Evolutionary conservation across 2,888 invertebrate species (phyloP), one percentile per base, ranked within the genome.

Genomic region (Copidosoma aretas): DNA sequence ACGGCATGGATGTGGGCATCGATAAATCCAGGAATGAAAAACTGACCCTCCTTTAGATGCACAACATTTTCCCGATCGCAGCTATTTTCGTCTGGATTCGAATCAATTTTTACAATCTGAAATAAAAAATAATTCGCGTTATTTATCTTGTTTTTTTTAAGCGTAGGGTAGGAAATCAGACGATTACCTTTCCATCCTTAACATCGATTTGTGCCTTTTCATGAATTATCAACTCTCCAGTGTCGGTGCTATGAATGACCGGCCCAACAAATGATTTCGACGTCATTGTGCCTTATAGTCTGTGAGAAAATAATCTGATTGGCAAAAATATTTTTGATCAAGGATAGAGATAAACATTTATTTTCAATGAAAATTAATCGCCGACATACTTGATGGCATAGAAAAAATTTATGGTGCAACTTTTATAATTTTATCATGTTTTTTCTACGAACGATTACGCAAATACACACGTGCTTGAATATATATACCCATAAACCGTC

Each of bases 1-100:
- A 94, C 91, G 0, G 94, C 95, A 85, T 97, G 96, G 14, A 93
- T 92, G 80, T 97, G 97, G 24, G 93, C 91, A 83, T 97, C 96
- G 2, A 96, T 87, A 70, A 97, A 89, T 0, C 96, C 97, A 0
- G 96, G 96, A 81, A 95, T 90, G 17, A 96, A 81, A 78, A 96
- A 91, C 83, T 93, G 91, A 60, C 76, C 78, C 2, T 68, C 32
- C 8, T 70, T 72, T 43, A 83, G 70, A 52, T 72, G 63, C n/a
- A 71, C 78, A n/a, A 79, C 54, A 32, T 60, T 65, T 5, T 60
- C 32, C 19, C 43, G 54, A 17, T 66, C 53, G 5, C 71, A 41
- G 56, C 75, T 72, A 22, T 63, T 60, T 24, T 65, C 60, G 8
- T 71, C 71, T n/a, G 77, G 75, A 73, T 77, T 73, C 41, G 73